These are phyloP conservation scores for Halictus ligatus DNA, from an alignment of 2,888 invertebrate genomes.

Conservation along the genomic window DNA sequence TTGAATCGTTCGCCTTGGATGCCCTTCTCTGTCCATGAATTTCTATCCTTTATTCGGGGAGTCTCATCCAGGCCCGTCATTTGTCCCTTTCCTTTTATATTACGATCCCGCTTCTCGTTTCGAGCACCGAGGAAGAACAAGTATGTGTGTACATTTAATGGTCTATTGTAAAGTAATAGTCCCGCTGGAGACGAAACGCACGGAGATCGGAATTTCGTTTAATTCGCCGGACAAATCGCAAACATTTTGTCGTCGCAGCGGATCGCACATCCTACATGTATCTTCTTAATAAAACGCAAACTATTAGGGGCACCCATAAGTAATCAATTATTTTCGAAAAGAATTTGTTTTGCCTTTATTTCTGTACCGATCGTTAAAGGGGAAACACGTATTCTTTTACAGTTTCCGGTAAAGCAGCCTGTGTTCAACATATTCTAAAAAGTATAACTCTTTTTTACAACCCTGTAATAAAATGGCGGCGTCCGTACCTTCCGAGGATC, in stretches of 20 bases:
- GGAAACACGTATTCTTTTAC: too few relatives aligned
- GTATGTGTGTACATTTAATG: conserved; percentile 43
- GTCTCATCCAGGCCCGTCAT: conserved; percentile 9
- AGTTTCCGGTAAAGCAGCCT: too few relatives aligned
- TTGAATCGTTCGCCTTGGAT: conserved; percentile 32
- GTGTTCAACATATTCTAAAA: too few relatives aligned
- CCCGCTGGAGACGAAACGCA: conserved; percentile 13
- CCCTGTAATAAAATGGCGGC: too few relatives aligned
- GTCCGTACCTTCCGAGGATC: too few relatives aligned
- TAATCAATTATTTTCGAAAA: too few relatives aligned
- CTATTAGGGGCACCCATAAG: too few relatives aligned
- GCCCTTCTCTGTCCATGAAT: conserved; percentile 16
- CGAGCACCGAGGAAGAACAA: conserved; percentile 17
- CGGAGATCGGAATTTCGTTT: conserved; percentile 27
- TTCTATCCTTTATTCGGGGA: conserved; percentile 26
- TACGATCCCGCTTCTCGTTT: conserved; percentile 31
- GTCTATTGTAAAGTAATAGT: conserved; percentile 43
- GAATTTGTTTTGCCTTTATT: too few relatives aligned
- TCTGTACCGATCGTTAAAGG: too few relatives aligned
- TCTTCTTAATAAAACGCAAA: background rate
- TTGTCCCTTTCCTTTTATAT: conserved; percentile 35
- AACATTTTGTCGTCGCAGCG: conserved; percentile 1
- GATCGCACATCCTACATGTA: background rate
- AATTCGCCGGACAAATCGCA: conserved; percentile 17
- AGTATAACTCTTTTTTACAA: too few relatives aligned